These are phyloP conservation scores for Athrips mouffetella DNA, from an alignment of 2,888 invertebrate genomes.

Conservation along the genomic window DNA sequence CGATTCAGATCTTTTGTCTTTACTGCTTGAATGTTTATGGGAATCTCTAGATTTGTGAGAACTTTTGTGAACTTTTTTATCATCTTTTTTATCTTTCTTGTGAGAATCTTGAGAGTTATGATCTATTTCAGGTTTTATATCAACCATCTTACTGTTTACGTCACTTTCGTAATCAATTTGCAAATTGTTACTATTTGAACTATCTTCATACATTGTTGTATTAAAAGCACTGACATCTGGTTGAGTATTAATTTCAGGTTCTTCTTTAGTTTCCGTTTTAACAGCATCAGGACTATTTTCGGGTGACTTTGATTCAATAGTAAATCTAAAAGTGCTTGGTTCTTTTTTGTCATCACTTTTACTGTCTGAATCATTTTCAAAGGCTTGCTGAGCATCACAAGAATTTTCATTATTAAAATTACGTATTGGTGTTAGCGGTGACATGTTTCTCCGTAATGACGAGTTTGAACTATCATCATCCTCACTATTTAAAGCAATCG, in stretches of 20 bases:
- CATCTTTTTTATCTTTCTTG: constrained; percentile 55
- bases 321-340: constrained; percentile 60
- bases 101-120: constrained; percentile 52
- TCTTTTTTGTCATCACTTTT: constrained; percentile 53
- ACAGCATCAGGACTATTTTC: constrained; percentile 44
- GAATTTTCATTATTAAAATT: constrained; percentile 72
- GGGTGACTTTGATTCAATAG: constrained; percentile 57
- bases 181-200: constrained; percentile 65
- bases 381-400: constrained; percentile 69
- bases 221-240: constrained; percentile 56
- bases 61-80: constrained; percentile 57
- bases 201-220: constrained; percentile 65
- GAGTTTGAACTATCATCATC: constrained; percentile 67
- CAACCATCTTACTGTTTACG: constrained; percentile 63
- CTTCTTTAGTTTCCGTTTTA: constrained; percentile 53
- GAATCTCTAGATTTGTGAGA: constrained; percentile 65
- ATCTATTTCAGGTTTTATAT: constrained; percentile 54
- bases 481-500: constrained; percentile 48
- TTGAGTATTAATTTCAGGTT: constrained; percentile 49
- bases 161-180: constrained; percentile 73
- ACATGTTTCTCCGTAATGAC: constrained; percentile 66
- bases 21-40: constrained; percentile 60
- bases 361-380: constrained; percentile 53
- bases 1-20: constrained; percentile 59
- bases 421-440: constrained; percentile 67